Base-by-base conservation (phyloP, 2,888 invertebrate genomes). In the Trissoscelio sp. region DNA sequence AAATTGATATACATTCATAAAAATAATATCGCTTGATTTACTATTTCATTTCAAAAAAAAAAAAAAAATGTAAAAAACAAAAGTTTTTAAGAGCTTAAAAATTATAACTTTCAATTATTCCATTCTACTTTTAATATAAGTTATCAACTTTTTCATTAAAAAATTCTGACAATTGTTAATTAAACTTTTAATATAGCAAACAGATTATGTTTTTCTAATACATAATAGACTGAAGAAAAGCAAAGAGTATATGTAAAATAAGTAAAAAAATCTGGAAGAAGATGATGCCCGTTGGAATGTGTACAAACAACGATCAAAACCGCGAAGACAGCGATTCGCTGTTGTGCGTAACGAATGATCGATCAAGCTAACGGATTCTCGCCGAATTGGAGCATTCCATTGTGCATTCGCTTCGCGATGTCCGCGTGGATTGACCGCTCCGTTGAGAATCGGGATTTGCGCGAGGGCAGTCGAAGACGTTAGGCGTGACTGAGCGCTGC, bases 381-480 rank as follows among this genome's bases (percentile, higher is more conserved):
- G 62, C 77, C 77, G 64, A 82, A 82, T 82, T 78, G 55, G 73
- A 78, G 73, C 77, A 77, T 72, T 73, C 77, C 70, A 62, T 72
- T 55, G 69, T 75, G 69, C 70, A 74, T 66, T 80, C 44, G 72
- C 48, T 70, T 12, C 69, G 37, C 77, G 66, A 22, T 64, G 55
- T 58, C 66, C 66, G 66, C 12, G 18, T 46, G 58, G 70, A 51
- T 55, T 64, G 57, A 79, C 55, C 70, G 69, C 57, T 77, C 60
- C 34, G 60, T 42, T 60, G 53, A 34, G 55, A 70, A 66, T 77
- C 42, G 64, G 42, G 48, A 66, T 42, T 72, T 22, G 77, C 67
- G 64, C 46, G 46, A 31, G 39, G 58, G 75, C 37, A 48, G 37
- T 69, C 69, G 53, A 62, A 78, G 78, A 37, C 58, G 79, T 81